Base-by-base conservation (phyloP, 2,113 vertebrate genomes). In the Osmerus eperlanus region DNA sequence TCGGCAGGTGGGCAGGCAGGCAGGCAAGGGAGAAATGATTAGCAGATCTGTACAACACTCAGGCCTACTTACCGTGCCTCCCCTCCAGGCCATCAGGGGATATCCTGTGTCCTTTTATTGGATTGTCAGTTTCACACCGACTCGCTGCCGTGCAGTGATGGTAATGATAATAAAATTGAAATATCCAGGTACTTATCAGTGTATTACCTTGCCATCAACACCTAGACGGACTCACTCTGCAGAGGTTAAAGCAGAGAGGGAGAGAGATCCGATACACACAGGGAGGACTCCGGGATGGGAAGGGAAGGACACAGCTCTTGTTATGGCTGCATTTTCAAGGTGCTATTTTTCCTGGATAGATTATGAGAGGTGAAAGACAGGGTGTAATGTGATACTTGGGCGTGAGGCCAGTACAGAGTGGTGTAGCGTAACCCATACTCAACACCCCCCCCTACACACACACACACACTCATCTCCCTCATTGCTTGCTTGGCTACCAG, bases 151-250 rank as follows among this genome's bases (percentile, higher is more conserved):
- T 56, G 73, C 47, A 66, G 52, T 72, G 84, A 87, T 84, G 85
- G 89, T 86, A 90, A 90, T 90, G 86, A 90, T 89, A 88, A 91
- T 92, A 91, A 89, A 91, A 89, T 87, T 90, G 88, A 90, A 92
- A 92, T 91, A 92, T 88, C 89, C 84, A 70, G 82, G 84, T 91
- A 89, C 89, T 92, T 90, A 90, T 88, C 85, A 88, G 86, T 88
- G 88, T 90, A 89, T 90, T 90, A 89, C 86, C 88, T 81, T 58
- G 79, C 86, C 85, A 89, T 91, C 87, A 91, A 90, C 88, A 91
- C 86, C 83, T 84, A 79, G 60, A 72, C 71, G 61, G 68, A 73
- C 81, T 82, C 83, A 74, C 81, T 77, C 77, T 83, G 81, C 76
- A 68, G 68, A 81, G 75, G 73, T 85, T 85, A 83, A 90, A 81